Conservation (phyloP, 2,113 vertebrate species). For the Osmerus eperlanus region DNA sequence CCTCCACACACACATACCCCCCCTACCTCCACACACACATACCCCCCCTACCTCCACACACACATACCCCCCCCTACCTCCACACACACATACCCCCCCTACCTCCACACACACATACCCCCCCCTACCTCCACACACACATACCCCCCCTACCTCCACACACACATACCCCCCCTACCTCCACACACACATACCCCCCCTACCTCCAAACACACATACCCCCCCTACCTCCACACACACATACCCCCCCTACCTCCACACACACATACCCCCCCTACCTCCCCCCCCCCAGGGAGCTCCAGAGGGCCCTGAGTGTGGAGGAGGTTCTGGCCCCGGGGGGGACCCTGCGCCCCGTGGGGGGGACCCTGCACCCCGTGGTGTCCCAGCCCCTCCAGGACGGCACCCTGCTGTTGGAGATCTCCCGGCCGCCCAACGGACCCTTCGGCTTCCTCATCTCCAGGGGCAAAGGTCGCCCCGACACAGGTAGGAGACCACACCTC, state of each 20-base stretch:
- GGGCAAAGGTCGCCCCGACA: conserved; percentile 84
- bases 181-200: background rate
- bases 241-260: background rate
- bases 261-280: conserved; percentile 17
- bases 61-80: too few relatives aligned
- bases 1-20: background rate
- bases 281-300: conserved; percentile 52
- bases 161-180: too few relatives aligned
- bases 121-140: conserved; percentile 27
- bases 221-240: background rate
- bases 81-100: background rate
- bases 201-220: background rate
- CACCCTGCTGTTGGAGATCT: conserved; percentile 84
- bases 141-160: too few relatives aligned
- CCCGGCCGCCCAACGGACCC: conserved; percentile 72
- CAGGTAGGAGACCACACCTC: conserved; percentile 69
- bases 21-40: conserved; percentile 18
- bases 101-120: conserved; percentile 14
- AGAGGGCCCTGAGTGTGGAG: conserved; percentile 77
- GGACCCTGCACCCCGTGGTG: conserved; percentile 31
- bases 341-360: conserved; percentile 65
- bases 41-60: conserved; percentile 22
- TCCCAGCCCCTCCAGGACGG: conserved; percentile 85
- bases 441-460: conserved; percentile 89
- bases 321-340: conserved; percentile 72